Conservation (phyloP, 1,140 invertebrate genomes). For the Gonioctena quinquepunctata region DNA sequence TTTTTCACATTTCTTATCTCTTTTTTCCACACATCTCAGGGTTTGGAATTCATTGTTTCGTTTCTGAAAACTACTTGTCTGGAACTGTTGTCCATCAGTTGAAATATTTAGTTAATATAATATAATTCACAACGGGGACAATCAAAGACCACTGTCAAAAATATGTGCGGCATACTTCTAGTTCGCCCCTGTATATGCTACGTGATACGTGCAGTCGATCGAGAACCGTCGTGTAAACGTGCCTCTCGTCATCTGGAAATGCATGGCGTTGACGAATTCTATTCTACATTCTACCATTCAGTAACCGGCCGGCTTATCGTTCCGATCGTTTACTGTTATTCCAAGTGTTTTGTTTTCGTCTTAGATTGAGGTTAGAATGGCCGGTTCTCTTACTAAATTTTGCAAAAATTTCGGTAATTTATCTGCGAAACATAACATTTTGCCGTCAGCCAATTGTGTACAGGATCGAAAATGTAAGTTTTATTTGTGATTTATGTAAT, state of each 20-base stretch:
- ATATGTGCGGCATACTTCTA: neutral
- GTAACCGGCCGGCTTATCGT: too few species aligned
- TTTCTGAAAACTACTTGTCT: too few species aligned
- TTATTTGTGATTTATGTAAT: neutral
- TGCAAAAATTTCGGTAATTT: constrained; percentile 31
- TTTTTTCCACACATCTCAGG: too few species aligned
- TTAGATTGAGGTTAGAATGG: constrained; percentile 47
- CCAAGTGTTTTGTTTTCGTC: neutral
- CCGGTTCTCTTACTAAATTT: constrained; percentile 49
- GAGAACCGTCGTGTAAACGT: neutral
- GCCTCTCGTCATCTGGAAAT: neutral
- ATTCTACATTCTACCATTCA: too few species aligned
- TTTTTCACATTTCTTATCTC: too few species aligned
- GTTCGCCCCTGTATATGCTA: neutral
- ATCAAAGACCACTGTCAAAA: neutral
- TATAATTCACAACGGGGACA: too few species aligned
- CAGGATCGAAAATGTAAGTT: constrained; percentile 35
- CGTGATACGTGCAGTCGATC: neutral
- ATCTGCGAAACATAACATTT: neutral
- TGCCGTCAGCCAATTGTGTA: neutral
- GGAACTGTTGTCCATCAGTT: too few species aligned
- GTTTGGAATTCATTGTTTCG: too few species aligned
- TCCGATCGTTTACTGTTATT: too few species aligned
- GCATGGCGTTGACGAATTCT: neutral
- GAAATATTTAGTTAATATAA: too few species aligned